phyloP scores from a whole-genome alignment of 1,140 invertebrate genomes.

The Luehdorfia chinensis region DNA sequence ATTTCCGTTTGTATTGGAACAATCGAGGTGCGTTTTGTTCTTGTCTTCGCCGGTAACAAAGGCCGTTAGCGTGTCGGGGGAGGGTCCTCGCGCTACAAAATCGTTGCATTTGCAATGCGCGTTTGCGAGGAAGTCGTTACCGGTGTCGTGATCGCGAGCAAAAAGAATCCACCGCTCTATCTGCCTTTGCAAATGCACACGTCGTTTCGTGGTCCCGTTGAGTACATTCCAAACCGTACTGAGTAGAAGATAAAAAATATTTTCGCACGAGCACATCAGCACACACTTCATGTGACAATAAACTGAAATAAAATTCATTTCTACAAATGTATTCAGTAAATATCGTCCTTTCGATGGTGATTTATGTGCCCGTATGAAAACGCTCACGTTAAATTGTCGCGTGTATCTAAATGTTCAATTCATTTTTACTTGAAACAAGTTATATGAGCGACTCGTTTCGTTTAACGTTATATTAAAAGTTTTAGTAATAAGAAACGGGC shows the following conservation, averaged over 20 bases:
- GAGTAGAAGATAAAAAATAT: constrained; percentile 12
- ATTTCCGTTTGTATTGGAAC: constrained; percentile 49
- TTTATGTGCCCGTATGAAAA: constrained; percentile 17
- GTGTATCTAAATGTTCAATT: background rate
- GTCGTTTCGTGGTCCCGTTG: constrained; percentile 15
- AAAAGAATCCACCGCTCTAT: constrained; percentile 47
- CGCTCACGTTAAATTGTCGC: background rate
- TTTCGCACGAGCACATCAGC: constrained; percentile 13
- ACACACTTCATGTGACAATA: constrained; percentile 21
- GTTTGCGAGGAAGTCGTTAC: constrained; percentile 61
- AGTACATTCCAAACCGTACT: constrained; percentile 26
- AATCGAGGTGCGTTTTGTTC: constrained; percentile 47
- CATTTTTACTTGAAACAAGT: background rate
- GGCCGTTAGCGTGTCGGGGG: constrained; percentile 29
- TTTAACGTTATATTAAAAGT: too few species aligned
- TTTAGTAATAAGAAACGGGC: too few species aligned
- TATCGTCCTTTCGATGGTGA: constrained; percentile 19
- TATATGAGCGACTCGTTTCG: background rate
- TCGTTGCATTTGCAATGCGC: constrained; percentile 50
- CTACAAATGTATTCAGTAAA: constrained; percentile 25
- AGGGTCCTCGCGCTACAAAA: constrained; percentile 38
- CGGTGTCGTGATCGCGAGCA: constrained; percentile 42
- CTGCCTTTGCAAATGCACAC: constrained; percentile 37
- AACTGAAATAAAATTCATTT: constrained; percentile 30
- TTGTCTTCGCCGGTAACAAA: constrained; percentile 38